Percentiles rank a stretch among this genome's conserved stretches.
phyloP scores from a whole-genome alignment of 2,113 vertebrate species.

The Nansenia antarctica region DNA sequence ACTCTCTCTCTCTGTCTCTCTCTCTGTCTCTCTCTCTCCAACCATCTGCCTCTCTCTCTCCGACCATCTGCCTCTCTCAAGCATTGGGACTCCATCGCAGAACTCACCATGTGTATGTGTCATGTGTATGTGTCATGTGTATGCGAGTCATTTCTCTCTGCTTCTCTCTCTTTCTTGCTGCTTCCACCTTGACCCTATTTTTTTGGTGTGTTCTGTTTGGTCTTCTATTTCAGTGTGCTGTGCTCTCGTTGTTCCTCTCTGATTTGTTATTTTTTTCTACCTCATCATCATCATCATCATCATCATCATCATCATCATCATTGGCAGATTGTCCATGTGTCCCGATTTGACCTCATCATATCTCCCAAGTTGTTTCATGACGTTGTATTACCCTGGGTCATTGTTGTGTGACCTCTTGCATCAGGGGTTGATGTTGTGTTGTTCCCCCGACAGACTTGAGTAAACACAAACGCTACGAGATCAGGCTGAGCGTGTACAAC shows the following conservation, averaged over 20 bases:
- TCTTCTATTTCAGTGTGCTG: background rate
- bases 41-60: background rate
- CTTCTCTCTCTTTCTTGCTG: background rate
- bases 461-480: constrained; percentile 95
- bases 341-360: background rate
- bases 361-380: background rate
- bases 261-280: background rate
- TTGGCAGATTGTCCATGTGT: background rate
- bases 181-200: background rate
- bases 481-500: constrained; percentile 94
- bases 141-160: background rate
- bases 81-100: too few relatives aligned
- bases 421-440: background rate
- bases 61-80: background rate
- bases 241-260: background rate
- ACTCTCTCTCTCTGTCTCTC: background rate
- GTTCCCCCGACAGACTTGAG: constrained; percentile 82
- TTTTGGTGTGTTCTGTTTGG: background rate
- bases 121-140: too few relatives aligned
- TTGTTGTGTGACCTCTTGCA: background rate
- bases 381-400: background rate
- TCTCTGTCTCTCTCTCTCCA: constrained; percentile 21
- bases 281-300: too few relatives aligned
- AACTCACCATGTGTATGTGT: too few relatives aligned
- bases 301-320: too few relatives aligned